Evolutionary conservation across 2,113 vertebrate species (phyloP), one percentile per base, ranked within the genome.

Genomic region (Narcine bancroftii): DNA sequence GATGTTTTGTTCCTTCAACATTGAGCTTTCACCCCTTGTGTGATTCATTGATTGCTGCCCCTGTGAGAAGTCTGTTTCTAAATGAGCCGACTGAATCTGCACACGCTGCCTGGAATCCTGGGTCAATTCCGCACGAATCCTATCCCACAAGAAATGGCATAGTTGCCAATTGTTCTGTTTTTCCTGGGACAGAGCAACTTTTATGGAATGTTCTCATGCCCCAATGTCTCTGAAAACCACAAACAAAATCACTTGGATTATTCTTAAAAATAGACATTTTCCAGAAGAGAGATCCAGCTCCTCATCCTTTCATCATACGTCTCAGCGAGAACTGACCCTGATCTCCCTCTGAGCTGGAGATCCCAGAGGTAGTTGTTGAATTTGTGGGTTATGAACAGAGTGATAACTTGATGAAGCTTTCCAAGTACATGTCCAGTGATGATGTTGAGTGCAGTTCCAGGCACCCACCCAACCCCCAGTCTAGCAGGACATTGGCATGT

Each of bases 121-220:
- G 79, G 79, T 83, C 47, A 83, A 26, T 83, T 83, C 79, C 29
- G 29, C 53, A 26, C 45, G 79, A 47, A 83, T 83, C 50, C 79
- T 83, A 15, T 53, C 53, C 79, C 47, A 83, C 79, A 47, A 83
- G 79, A 83, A 83, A 83, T 53, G 79, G 79, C 47, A 83, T 26
- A 83, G 45, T 83, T 87, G 81, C 81, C 81, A 87, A 87, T 87
- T 87, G 53, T 87, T 13, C 53, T 77, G 75, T 42, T 77, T 83
- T 87, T 60, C 53, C 53, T 60, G 81, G 81, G 81, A 87, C n/a
- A 60, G 33, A 33, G 26, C 47, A 83, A 47, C 5, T 29, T 53
- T 83, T n/a, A 63, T 63, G 50, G 53, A 87, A 60, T 87, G 56
- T 87, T 87, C 81, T 87, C 81, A 87, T 87, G 81, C 50, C 53